Conservation (phyloP, 2,888 invertebrate species). For the Scaptomyza caliginosa region DNA sequence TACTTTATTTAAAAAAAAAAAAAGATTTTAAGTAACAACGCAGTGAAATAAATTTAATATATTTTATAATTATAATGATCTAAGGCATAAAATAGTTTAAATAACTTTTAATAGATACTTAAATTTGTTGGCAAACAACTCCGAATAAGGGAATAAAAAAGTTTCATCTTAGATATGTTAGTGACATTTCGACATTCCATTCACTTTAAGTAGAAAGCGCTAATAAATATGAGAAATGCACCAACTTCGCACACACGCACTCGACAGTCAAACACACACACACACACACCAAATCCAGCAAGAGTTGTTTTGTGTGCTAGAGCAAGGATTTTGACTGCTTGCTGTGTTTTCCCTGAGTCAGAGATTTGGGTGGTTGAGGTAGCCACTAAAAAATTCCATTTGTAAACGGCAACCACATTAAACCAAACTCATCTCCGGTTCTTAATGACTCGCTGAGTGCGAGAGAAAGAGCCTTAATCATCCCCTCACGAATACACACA, state of each 20-base stretch:
- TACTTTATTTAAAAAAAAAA: no score
- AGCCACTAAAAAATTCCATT: conserved; percentile 77
- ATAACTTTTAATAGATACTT: no score
- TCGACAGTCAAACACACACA: neutral
- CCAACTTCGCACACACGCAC: conserved; percentile 40
- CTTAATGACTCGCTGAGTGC: conserved; percentile 70
- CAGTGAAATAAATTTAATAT: no score
- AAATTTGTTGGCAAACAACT: no score
- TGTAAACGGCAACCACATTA: conserved; percentile 76
- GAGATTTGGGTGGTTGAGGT: neutral
- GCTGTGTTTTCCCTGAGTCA: conserved; percentile 3
- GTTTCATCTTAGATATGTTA: conserved; percentile 7
- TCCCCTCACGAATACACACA: neutral
- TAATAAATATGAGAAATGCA: conserved; percentile 61
- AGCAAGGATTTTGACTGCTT: conserved; percentile 44
- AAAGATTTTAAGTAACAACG: no score
- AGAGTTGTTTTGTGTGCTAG: conserved; percentile 27
- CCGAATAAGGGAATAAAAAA: neutral
- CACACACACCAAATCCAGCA: conserved; percentile 46
- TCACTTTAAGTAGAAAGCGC: conserved; percentile 17
- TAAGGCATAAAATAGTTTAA: no score
- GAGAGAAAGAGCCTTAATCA: conserved; percentile 45
- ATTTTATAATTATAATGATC: no score
- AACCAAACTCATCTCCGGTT: conserved; percentile 79
- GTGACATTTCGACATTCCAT: conserved; percentile 41